Evolutionary conservation across 2,113 vertebrate species (phyloP), one percentile per base, ranked within the genome.

Genomic region (Formicarius rufipectus): DNA sequence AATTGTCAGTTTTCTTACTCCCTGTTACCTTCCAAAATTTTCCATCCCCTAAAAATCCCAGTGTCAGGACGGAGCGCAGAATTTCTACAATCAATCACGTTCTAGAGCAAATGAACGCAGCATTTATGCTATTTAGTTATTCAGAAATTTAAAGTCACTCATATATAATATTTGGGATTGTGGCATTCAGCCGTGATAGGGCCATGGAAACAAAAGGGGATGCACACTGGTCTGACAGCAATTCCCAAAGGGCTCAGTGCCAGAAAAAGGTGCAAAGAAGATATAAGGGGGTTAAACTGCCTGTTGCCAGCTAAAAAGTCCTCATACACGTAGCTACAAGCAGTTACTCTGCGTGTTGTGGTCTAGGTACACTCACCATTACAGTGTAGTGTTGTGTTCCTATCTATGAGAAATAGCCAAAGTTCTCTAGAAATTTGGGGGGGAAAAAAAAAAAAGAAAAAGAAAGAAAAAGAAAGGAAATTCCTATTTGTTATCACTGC

Each of bases 331-430:
- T 10, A 81, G 49, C 25, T 25, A 37, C 2, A 14, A 73, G 66
- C 12, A 42, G 45, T 62, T 37, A 39, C 12, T 72, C 21, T 42
- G 14, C 7, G 14, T 20, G 8, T 12, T 58, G 37, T 25, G 4
- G 28, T 44, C 1, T 1, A 60, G 17, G 40, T 31, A 28, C 23
- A 10, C 10, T 56, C 0, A 0, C 35, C 5, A 4, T 58, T 14
- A 52, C 8, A 33, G 15, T 64, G 20, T 3, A 37, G 28, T 1
- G 0, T 14, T 91, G 30, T 35, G 45, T 59, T 30, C 33, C 19
- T 37, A 24, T 5, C 12, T 25, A 39, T 44, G 11, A 78, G 33
- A 56, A 75, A 81, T 14, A 66, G 3, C 24, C 33, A 10, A 55
- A 20, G 11, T 24, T 58, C n/a, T 66, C 52, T 10, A 67, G 62